A percentile compares a stretch with the other conserved stretches of the same genome.
These are phyloP conservation scores for Heliopora coerulea DNA, from an alignment of 92 coral and sea anemone species.

Conservation along the genomic window DNA sequence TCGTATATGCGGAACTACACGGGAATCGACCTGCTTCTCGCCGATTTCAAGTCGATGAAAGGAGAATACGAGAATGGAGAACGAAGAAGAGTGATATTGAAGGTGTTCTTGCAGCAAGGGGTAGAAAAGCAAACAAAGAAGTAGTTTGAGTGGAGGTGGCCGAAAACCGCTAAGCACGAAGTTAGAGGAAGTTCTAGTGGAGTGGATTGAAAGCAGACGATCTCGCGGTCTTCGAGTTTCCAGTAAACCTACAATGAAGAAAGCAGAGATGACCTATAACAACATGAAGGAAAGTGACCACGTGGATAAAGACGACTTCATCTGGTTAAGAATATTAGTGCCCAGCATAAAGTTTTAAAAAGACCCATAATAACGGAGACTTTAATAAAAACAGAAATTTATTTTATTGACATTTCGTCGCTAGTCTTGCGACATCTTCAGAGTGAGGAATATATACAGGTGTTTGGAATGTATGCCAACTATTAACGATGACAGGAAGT, in stretches of 20 bases:
- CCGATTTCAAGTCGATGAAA: conserved; percentile 54
- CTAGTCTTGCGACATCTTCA: too few relatives aligned
- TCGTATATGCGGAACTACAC: conserved; percentile 31
- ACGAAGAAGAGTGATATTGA: conserved; percentile 55
- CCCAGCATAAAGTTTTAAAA: too few relatives aligned
- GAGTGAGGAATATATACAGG: too few relatives aligned
- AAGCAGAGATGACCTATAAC: conserved; percentile 30
- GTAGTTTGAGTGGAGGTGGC: conserved; percentile 65
- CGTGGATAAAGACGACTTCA: conserved; percentile 9
- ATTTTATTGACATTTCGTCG: too few relatives aligned
- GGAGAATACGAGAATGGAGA: conserved; percentile 65
- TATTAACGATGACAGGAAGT: too few relatives aligned
- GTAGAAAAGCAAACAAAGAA: conserved; percentile 53
- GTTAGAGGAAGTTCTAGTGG: conserved; percentile 64
- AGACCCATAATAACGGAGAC: too few relatives aligned
- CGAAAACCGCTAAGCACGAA: conserved; percentile 58
- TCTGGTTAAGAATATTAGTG: too few relatives aligned
- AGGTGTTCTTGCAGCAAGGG: conserved; percentile 55
- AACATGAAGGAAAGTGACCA: conserved; percentile 20
- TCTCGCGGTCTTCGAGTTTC: conserved; percentile 45
- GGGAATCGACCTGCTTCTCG: conserved; percentile 45
- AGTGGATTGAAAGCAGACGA: conserved; percentile 66
- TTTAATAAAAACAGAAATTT: too few relatives aligned
- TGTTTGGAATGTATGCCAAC: too few relatives aligned
- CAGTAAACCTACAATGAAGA: conserved; percentile 35